Evolutionary conservation across 1,140 invertebrate genomes (phyloP).

Genomic region (Gonatopus flavifemur): DNA sequence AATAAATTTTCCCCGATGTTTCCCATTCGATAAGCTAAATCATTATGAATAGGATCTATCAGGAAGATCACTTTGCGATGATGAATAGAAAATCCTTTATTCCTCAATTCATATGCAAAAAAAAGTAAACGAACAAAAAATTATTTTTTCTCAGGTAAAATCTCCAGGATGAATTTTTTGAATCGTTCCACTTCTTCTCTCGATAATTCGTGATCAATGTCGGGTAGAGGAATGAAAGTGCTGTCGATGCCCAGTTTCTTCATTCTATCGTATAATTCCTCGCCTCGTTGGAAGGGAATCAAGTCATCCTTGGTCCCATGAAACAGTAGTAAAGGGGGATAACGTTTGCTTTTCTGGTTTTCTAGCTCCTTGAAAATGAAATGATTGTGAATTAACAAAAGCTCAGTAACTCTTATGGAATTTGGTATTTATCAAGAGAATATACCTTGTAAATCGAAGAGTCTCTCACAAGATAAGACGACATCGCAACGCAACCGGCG

Average conservation of each 20-base stretch:
- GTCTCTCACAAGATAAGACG: constrained; percentile 70
- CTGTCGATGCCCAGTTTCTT: constrained; percentile 55
- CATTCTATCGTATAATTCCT: constrained; percentile 55
- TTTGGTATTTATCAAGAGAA: constrained; percentile 2
- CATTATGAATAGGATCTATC: too few species aligned
- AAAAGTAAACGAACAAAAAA: too few species aligned
- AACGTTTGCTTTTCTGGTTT: constrained; percentile 2
- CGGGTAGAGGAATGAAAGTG: constrained; percentile 55
- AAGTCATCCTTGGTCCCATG: constrained; percentile 57
- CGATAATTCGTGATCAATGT: constrained; percentile 62
- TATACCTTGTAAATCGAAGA: constrained; percentile 65
- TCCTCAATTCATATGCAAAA: too few species aligned
- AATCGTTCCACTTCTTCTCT: constrained; percentile 49
- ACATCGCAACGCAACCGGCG: constrained; percentile 71
- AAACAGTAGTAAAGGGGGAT: constrained; percentile 45
- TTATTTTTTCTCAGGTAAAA: constrained; percentile 21
- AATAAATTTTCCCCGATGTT: too few species aligned
- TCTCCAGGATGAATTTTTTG: constrained; percentile 26
- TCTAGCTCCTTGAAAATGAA: constrained; percentile 15
- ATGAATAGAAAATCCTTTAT: too few species aligned
- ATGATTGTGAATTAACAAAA: background rate
- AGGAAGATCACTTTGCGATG: too few species aligned
- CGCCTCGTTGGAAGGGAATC: constrained; percentile 61
- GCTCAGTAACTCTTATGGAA: too few species aligned
- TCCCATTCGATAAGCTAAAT: too few species aligned